These are phyloP conservation scores for Coremacera marginata DNA, from an alignment of 2,888 invertebrate genomes.

Conservation along the genomic window DNA sequence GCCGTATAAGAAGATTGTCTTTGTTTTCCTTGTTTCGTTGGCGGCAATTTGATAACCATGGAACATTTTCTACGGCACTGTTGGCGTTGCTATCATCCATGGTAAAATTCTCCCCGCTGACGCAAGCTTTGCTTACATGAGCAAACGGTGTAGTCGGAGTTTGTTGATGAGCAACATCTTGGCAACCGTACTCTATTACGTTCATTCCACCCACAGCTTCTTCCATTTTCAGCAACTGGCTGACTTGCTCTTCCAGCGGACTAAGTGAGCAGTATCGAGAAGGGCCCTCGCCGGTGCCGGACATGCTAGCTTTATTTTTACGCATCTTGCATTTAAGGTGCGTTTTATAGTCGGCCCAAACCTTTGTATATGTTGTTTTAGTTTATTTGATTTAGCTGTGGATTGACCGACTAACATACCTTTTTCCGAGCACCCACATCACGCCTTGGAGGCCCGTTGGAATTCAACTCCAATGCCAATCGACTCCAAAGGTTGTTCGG, in stretches of 20 bases:
- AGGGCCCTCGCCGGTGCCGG: constrained; percentile 38
- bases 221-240: constrained; percentile 13
- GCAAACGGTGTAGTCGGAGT: background rate
- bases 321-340: constrained; percentile 29
- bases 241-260: constrained; percentile 29
- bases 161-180: too few species aligned
- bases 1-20: background rate
- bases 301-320: constrained; percentile 33
- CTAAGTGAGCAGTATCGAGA: constrained; percentile 36
- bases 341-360: constrained; percentile 37
- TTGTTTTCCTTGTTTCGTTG: background rate
- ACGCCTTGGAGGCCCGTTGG: constrained; percentile 20
- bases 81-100: background rate
- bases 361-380: constrained; percentile 26
- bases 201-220: constrained; percentile 21
- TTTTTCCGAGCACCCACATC: constrained; percentile 32
- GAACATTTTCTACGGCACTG: background rate
- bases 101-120: background rate
- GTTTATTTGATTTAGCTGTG: constrained; percentile 2
- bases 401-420: background rate
- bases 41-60: background rate
- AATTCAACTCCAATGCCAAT: background rate
- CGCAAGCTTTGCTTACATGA: background rate
- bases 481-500: constrained; percentile 31
- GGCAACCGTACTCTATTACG: background rate